Base-by-base conservation (phyloP, 2,113 vertebrate species). In the Burhinus bistriatus region DNA sequence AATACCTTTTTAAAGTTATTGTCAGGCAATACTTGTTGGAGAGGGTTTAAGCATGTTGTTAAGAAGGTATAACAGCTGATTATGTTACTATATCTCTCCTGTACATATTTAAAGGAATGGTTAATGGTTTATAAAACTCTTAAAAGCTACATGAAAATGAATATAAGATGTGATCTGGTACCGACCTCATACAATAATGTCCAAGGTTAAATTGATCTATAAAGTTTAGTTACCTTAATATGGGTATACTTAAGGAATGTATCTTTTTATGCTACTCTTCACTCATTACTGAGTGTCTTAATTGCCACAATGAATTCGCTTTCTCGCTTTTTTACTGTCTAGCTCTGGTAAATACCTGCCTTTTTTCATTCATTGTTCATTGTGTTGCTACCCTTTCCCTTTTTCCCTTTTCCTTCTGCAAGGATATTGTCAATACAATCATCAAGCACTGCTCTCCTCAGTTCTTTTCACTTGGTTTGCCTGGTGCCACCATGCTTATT, bases 391-490 rank as follows among this genome's bases (percentile, higher is more conserved):
- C 55, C 88, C 40, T 91, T 68, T 55, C 51, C 15, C 84, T 82
- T 81, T 91, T 95, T 51, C 62, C 59, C 85, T 95, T 98, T 72
- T 92, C 83, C 75, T 82, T 75, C 71, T 95, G 34, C 38, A 97
- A 99, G 99, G 99, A 99, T 97, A 99, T 99, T 95, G 99, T 99
- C 90, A 99, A 99, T 98, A 99, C 99, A 96, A 99, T 99, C 97
- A 99, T 99, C 97, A 99, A 99, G 86, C 99, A 99, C 97, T 99
- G 99, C 87, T 99, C 99, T 94, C 99, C 99, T 89, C 98, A 99
- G 4, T 99, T 99, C 98, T 99, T 99, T 98, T 99, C 99, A 54
- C 99, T 99, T 75, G 99, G 99, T 70, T 98, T 99, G 79, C 99
- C 99, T 70, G 99, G 99, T 97, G 99, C 99, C 95, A 99, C 99